Conservation (phyloP, 2,888 invertebrate genomes). For the Lacanobia oleracea region DNA sequence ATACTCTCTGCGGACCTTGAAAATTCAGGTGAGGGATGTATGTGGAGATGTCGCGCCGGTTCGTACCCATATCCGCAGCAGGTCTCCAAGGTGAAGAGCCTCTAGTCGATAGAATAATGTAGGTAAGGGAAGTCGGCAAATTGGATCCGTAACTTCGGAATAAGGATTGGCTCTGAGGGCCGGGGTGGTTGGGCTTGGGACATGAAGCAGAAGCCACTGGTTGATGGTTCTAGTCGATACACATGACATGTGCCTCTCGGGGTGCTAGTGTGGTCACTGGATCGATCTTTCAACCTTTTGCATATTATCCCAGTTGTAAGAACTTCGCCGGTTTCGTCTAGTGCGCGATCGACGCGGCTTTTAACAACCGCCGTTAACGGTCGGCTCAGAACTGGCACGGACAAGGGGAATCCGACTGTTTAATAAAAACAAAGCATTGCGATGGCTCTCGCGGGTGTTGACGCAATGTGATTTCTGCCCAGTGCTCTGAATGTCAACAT, state of each 20-base stretch:
- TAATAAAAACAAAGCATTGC: slow-evolving; percentile 93
- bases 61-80: slow-evolving; percentile 94
- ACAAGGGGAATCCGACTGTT: slow-evolving; percentile 92
- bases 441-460: slow-evolving; percentile 91
- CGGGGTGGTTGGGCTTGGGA: slow-evolving; percentile 55
- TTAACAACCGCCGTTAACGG: slow-evolving; percentile 83
- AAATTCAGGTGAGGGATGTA: slow-evolving; percentile 79
- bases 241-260: not conserved
- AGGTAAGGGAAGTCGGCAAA: slow-evolving; percentile 93
- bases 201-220: slow-evolving; percentile 13
- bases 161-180: slow-evolving; percentile 92
- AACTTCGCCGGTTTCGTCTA: slow-evolving; percentile 68
- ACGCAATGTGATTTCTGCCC: slow-evolving; percentile 93
- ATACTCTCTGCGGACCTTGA: slow-evolving; percentile 79
- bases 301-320: slow-evolving; percentile 38
- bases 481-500: slow-evolving; percentile 75
- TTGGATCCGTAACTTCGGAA: slow-evolving; percentile 92
- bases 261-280: slow-evolving; percentile 8
- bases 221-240: not conserved
- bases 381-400: slow-evolving; percentile 92
- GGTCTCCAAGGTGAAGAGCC: slow-evolving; percentile 91
- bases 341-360: slow-evolving; percentile 36
- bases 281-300: not conserved
- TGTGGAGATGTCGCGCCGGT: slow-evolving; percentile 78
- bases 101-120: slow-evolving; percentile 90